Percentiles rank a stretch among this genome's conserved stretches.
These are phyloP conservation scores for Pasiphila rectangulata DNA, from an alignment of 2,888 invertebrate species.

Conservation along the genomic window DNA sequence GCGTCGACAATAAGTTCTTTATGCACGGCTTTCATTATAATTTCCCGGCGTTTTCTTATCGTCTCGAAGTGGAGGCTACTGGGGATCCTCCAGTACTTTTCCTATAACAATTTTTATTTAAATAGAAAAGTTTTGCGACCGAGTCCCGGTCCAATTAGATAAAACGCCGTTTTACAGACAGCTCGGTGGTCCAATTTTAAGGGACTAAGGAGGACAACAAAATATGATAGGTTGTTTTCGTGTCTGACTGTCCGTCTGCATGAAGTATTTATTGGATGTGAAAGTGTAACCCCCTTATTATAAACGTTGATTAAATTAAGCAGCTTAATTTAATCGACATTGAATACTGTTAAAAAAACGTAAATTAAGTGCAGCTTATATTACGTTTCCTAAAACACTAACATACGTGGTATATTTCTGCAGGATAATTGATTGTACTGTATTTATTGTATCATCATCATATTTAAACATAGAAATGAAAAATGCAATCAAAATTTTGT, in stretches of 20 bases:
- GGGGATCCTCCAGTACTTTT: slow-evolving; percentile 94
- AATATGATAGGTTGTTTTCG: background rate
- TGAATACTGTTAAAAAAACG: background rate
- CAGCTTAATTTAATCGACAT: too few species aligned
- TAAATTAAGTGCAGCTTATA: too few species aligned
- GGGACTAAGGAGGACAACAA: background rate
- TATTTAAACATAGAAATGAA: too few species aligned
- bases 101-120: slow-evolving; percentile 70
- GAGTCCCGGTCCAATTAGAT: slow-evolving; percentile 1
- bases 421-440: too few species aligned
- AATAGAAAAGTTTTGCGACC: slow-evolving; percentile 14
- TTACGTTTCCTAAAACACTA: too few species aligned
- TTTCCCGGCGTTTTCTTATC: slow-evolving; percentile 79
- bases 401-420: too few species aligned
- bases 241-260: background rate
- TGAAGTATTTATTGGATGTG: too few species aligned
- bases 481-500: too few species aligned
- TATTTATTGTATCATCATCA: too few species aligned
- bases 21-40: slow-evolving; percentile 79
- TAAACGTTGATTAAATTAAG: too few species aligned
- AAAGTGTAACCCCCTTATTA: too few species aligned
- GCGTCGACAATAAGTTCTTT: slow-evolving; percentile 67
- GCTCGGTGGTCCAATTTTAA: background rate
- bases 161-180: background rate
- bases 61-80: slow-evolving; percentile 77